These are phyloP conservation scores for Melanotus villosus DNA, from an alignment of 2,888 invertebrate species.

Conservation along the genomic window DNA sequence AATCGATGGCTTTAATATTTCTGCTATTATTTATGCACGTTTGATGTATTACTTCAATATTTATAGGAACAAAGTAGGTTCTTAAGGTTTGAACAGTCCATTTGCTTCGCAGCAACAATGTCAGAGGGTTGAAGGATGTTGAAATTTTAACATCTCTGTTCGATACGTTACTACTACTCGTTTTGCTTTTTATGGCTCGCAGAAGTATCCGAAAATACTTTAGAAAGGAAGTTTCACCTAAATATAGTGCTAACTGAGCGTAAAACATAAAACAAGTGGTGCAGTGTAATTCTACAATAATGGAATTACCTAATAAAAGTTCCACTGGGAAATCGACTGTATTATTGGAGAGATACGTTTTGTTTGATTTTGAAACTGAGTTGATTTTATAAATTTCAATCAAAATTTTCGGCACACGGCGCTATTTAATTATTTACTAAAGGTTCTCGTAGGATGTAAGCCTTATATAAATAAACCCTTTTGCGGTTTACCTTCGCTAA, in stretches of 20 bases:
- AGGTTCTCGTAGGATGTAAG: too few species aligned
- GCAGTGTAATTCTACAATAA: not conserved
- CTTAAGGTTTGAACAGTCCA: constrained; percentile 35
- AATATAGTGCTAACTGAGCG: too few species aligned
- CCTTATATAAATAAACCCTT: too few species aligned
- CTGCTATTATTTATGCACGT: constrained; percentile 43
- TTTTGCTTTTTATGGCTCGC: not conserved
- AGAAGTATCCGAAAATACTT: not conserved
- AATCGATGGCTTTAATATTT: constrained; percentile 47
- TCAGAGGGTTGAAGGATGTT: constrained; percentile 19
- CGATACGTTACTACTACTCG: constrained; percentile 1
- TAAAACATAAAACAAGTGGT: too few species aligned
- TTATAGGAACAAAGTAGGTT: constrained; percentile 40
- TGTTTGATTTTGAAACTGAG: not conserved
- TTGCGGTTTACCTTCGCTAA: too few species aligned
- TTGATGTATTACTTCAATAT: constrained; percentile 46
- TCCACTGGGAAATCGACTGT: not conserved
- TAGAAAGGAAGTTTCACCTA: not conserved
- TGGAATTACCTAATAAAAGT: not conserved
- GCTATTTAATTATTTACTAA: too few species aligned
- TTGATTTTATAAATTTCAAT: too few species aligned
- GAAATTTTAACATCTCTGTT: constrained; percentile 31
- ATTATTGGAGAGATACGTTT: not conserved
- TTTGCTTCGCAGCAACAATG: constrained; percentile 36
- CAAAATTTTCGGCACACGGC: too few species aligned